phyloP scores from a whole-genome alignment of 2,888 invertebrate genomes.

The Plusia festucae region DNA sequence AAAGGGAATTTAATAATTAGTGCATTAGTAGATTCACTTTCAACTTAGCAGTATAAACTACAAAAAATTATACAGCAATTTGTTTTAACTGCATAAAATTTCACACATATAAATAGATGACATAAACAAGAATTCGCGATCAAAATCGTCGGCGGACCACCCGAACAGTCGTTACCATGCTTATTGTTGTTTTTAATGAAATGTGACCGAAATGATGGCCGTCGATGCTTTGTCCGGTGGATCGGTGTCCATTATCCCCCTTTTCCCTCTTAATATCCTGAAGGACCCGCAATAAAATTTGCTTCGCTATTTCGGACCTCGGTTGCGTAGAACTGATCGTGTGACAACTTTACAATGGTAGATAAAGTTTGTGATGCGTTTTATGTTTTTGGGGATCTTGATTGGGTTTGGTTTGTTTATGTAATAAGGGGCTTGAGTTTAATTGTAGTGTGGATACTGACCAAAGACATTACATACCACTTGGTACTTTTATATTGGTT shows the following conservation, averaged over 20 bases:
- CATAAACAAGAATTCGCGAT: constrained; percentile 66
- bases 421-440: constrained; percentile 3
- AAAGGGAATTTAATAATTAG: no score
- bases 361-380: constrained; percentile 60
- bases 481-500: not conserved
- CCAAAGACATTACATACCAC: not conserved
- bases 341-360: constrained; percentile 69
- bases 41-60: not conserved
- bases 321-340: constrained; percentile 70
- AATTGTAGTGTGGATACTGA: not conserved
- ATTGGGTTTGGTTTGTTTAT: constrained; percentile 46
- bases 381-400: constrained; percentile 41
- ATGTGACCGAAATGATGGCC: constrained; percentile 77
- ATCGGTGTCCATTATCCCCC: constrained; percentile 79
- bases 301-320: constrained; percentile 65
- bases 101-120: constrained; percentile 39
- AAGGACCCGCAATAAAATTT: constrained; percentile 78
- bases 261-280: constrained; percentile 76
- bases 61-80: not conserved
- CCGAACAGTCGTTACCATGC: constrained; percentile 73
- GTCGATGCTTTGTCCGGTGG: constrained; percentile 78
- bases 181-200: constrained; percentile 86
- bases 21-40: not conserved
- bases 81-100: constrained; percentile 29
- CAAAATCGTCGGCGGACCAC: constrained; percentile 62